Conservation (phyloP, 2,888 invertebrate genomes). For the Aleiodes leptofemur region DNA sequence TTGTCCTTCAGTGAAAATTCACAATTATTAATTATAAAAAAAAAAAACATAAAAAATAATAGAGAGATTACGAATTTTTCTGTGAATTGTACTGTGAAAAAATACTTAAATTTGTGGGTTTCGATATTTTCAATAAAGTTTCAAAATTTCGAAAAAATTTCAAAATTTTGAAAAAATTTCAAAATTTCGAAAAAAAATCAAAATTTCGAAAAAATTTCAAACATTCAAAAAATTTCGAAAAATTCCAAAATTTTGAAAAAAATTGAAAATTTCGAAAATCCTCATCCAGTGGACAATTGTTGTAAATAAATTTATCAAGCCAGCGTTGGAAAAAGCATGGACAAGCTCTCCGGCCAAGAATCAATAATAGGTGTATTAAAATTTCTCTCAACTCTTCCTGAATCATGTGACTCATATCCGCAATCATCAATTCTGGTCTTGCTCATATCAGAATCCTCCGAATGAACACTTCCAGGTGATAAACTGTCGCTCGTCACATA, state of each 20-base stretch:
- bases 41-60: conserved; percentile 12
- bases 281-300: not conserved
- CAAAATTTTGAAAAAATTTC: not conserved
- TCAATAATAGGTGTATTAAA: conserved; percentile 77
- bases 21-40: not conserved
- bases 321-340: conserved; percentile 86
- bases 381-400: conserved; percentile 72
- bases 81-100: not conserved
- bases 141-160: too few species aligned
- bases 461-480: conserved; percentile 68
- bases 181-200: not conserved
- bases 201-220: not conserved
- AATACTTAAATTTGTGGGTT: not conserved
- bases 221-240: too few species aligned
- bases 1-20: too few species aligned
- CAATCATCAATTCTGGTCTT: conserved; percentile 74
- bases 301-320: conserved; percentile 31
- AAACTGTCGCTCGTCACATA: conserved; percentile 65
- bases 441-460: conserved; percentile 65
- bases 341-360: conserved; percentile 85
- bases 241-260: not conserved
- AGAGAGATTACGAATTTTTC: not conserved
- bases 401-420: conserved; percentile 82
- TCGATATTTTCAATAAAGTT: not conserved
- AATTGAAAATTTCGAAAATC: not conserved